A percentile compares a stretch with the other conserved stretches of the same genome.
Evolutionary conservation across 2,797 vertebrate genomes (phyloP).

Genomic region (Benthosema pterotum): DNA sequence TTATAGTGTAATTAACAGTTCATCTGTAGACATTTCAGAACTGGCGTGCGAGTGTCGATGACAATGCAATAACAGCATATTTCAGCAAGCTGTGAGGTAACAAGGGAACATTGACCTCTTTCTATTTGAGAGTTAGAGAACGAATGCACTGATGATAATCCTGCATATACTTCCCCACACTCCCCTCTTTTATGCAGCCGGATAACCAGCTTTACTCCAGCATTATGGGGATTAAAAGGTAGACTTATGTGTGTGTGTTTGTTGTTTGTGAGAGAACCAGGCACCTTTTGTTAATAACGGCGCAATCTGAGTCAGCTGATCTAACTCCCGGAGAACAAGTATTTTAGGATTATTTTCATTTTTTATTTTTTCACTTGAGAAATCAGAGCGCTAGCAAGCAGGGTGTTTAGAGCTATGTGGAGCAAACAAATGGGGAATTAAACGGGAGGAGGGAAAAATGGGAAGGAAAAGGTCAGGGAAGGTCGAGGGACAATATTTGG

Average conservation of each 20-base stretch:
- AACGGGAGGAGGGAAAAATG: neutral
- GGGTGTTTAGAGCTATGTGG: constrained; percentile 27
- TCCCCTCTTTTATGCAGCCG: constrained; percentile 2
- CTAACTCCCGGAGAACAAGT: constrained; percentile 46
- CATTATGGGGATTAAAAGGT: constrained; percentile 38
- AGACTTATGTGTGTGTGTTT: constrained; percentile 14
- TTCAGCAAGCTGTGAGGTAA: too few species aligned
- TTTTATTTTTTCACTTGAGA: constrained; percentile 10
- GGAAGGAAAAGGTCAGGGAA: constrained; percentile 46
- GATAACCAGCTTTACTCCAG: constrained; percentile 27
- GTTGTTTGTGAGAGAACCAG: constrained; percentile 41
- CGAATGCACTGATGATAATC: constrained; percentile 12
- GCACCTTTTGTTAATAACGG: constrained; percentile 32
- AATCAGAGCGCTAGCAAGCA: constrained; percentile 29
- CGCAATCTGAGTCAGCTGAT: constrained; percentile 62
- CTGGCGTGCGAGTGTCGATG: too few species aligned
- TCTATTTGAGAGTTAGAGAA: neutral
- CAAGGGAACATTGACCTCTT: too few species aligned
- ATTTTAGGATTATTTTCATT: constrained; percentile 33
- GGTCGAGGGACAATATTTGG: constrained; percentile 17
- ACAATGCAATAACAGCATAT: too few species aligned
- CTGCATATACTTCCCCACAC: constrained; percentile 11
- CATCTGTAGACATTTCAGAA: too few species aligned
- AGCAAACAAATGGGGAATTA: constrained; percentile 22
- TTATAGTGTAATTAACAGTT: too few species aligned